Evolutionary conservation across 2,113 vertebrate genomes (phyloP), one percentile per base, ranked within the genome.

Genomic region (Oenanthe melanoleuca): DNA sequence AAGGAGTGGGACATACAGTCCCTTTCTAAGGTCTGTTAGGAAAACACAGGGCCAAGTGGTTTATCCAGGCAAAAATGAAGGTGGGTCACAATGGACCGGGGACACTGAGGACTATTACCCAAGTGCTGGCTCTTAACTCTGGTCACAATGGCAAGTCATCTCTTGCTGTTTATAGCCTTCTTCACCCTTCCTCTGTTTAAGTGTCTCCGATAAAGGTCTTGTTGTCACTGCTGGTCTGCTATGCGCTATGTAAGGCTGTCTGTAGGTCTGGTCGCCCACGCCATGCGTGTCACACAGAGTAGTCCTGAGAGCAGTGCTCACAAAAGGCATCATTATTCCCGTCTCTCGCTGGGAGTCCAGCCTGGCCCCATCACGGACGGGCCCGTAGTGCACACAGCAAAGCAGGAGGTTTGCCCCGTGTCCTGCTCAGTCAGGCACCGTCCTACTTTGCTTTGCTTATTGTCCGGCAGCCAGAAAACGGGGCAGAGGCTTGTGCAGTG

Each of bases 401-500:
- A 65, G 66, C 61, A 13, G 11, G 2, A 2, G 19, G 4, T 28
- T 42, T 38, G 59, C 53, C 64, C 61, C 1, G 5, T 7, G 45
- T 42, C 66, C 21, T 16, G 52, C 60, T 73, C 53, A 14, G 53
- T 59, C 37, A 60, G 53, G 16, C 78, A 60, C 78, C 61, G 47
- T 29, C 61, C 70, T 75, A 18, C 55, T 75, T 61, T 2, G 21
- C 14, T 33, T 12, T 3, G 26, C 45, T 63, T 14, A 1, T 42
- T 63, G 37, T 33, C 6, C 25, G 52, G 15, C 71, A 20, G 52
- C 72, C 42, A 5, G 1, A 8, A 25, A 31, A 5, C 22, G 64
- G 2, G 59, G 22, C 80, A 7, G 38, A 42, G 57, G 5, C 1
- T 2, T 24, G 38, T 4, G 5, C 0, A 11, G 13, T 0, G 3